Base-by-base conservation (phyloP, 2,113 vertebrate genomes). In the Todiramphus chloris region DNA sequence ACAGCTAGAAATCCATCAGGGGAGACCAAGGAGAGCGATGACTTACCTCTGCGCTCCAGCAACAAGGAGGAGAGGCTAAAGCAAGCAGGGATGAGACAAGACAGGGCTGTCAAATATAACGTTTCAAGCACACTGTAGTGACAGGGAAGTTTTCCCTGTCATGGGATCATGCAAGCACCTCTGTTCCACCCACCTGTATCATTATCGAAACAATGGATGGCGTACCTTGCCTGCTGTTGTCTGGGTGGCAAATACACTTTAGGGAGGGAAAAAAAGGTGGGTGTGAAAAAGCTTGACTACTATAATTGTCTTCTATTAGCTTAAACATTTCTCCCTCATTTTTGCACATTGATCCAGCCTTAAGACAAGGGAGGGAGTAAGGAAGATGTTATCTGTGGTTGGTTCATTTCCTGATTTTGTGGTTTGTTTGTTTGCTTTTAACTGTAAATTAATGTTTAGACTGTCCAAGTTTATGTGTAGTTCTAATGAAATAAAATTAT, bases 271-370 rank as follows among this genome's bases (percentile, higher is more conserved):
- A 33, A 33, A 69, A 84, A 75, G 74, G 91, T 93, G 73, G 92
- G 92, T 70, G 84, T 81, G 79, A 86, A 93, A 96, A 85, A 85
- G 58, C 89, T 78, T 91, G 90, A 83, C 90, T 96, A 82, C 78
- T 97, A 20, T 94, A 96, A 97, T 96, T 95, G 63, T 82, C 60
- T 92, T 59, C 50, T 91, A 77, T 96, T 97, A 95, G 31, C 44
- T 96, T 93, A 92, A 94, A 84, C 4, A 90, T 50, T 83, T 87
- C n/a, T 96, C n/a, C 30, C 28, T 68, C 25, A 85, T 80, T 87
- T 79, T 77, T 82, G 64, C 50, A 13, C 1, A 0, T 76, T 89
- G 43, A 95, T 87, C 53, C 59, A 90, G 67, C 53, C 46, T 63
- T 39, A 81, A 67, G 18, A 46, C 12, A 51, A 68, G 31, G 7